Evolutionary conservation across 2,888 invertebrate genomes (phyloP), one percentile per base, ranked within the genome.

Genomic region (Lottia gigantea): DNA sequence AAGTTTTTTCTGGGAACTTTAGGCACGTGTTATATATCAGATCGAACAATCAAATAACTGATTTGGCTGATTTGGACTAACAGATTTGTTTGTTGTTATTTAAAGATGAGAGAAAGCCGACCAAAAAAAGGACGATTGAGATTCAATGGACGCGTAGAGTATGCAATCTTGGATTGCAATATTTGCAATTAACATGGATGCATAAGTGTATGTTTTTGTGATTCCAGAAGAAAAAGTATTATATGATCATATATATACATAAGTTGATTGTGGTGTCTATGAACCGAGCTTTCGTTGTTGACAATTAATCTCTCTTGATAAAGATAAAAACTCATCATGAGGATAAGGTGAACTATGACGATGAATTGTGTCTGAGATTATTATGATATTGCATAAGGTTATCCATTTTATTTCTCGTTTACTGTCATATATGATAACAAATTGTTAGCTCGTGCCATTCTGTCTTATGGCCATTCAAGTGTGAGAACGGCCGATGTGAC

Each of bases 361-460:
- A 55, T 55, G 55, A 55, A 55, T 23, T 55, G 19, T 23, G 55
- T 55, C 55, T 55, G 19, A 23, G 8, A 23, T 55, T 55, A 55
- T 55, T 19, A 55, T 19, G 55, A 55, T 23, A 55, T 55, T 55
- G 19, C 55, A 55, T 55, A 55, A 55, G 55, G 55, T 55, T 55
- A 55, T 55, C 6, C 23, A 19, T 55, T 55, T 55, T 55, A 55
- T 55, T 55, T 55, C 55, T 23, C 55, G 55, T 55, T 55, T 23
- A 55, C 55, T 55, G 55, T 55, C 55, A 55, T 19, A 55, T 14
- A 55, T 55, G 23, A 55, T 55, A 55, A 23, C 55, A 55, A 55
- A 55, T 55, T 23, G 55, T 55, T 23, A 55, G 55, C 55, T 55
- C 55, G 55, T 55, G 55, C 55, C 55, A 55, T 55, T 19, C 19